Evolutionary conservation across 1,140 invertebrate genomes (phyloP), one percentile per base, ranked within the genome.

Genomic region (Triops cancriformis): DNA sequence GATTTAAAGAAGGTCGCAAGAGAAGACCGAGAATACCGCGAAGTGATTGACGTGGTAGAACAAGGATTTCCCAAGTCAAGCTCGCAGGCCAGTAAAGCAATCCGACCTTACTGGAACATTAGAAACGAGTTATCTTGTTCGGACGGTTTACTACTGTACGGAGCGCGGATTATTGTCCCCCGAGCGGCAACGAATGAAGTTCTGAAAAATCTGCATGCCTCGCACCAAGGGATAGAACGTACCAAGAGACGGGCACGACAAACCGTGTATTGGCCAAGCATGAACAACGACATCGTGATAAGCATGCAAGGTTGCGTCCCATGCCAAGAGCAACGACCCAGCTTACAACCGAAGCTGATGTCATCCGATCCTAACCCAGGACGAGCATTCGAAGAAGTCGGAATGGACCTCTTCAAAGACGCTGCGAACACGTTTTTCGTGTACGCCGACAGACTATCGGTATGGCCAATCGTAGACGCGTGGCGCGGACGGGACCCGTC

Each of bases 201-300:
- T 74, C 80, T 86, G 51, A 74, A 82, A 14, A 78, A 80, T 45
- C 78, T 87, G 64, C 86, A 87, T 81, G 82, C 83, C 78, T 80
- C 81, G 23, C 86, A 88, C 81, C 41, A 86, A 74, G 87, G 86
- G 1, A 81, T 84, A 77, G 83, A 83, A 73, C 85, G 84, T 80
- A 83, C 80, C 76, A 82, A 83, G 79, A 75, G 77, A 42, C 78
- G 80, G 77, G 84, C 85, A 26, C 81, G 82, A 78, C 81, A 85
- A 77, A 78, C 82, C 64, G 80, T 87, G 51, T n/a, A n/a, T n/a
- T n/a, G n/a, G n/a, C n/a, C n/a, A n/a, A n/a, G n/a, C n/a, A n/a
- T n/a, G n/a, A n/a, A n/a, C n/a, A n/a, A n/a, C n/a, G n/a, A n/a
- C n/a, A n/a, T n/a, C n/a, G n/a, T n/a, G n/a, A n/a, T n/a, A n/a